These are phyloP conservation scores for Plestiodon gilberti DNA, from an alignment of 2,113 vertebrate species.

Conservation along the genomic window DNA sequence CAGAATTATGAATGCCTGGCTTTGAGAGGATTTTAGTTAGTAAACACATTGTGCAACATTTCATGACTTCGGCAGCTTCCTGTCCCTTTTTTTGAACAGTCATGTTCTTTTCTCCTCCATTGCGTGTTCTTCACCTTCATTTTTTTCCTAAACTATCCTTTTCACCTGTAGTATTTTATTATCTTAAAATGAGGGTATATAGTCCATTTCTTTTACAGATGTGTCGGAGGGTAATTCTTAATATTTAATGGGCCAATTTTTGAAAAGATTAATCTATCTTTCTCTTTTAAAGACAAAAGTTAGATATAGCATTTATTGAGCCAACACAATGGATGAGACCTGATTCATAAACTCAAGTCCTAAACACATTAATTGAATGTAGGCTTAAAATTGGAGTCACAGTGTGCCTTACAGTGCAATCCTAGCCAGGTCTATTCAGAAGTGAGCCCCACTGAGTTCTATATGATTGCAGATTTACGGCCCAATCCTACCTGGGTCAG, in stretches of 20 bases:
- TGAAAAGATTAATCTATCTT: background rate
- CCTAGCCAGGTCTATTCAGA: too few species aligned
- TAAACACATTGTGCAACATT: background rate
- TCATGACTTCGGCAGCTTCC: background rate
- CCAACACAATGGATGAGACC: background rate
- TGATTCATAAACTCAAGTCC: background rate
- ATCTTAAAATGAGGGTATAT: constrained; percentile 2
- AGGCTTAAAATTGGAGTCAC: background rate
- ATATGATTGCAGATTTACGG: too few species aligned
- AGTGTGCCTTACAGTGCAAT: background rate
- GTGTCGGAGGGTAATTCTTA: background rate
- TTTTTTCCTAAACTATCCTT: background rate
- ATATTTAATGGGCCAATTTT: constrained; percentile 18
- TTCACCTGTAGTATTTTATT: background rate
- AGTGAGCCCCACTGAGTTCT: too few species aligned
- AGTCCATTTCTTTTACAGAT: constrained; percentile 10
- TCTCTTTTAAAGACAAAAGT: constrained; percentile 1
- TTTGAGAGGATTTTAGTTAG: constrained; percentile 6
- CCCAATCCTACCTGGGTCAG: too few species aligned
- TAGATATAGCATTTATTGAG: background rate
- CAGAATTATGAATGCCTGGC: background rate
- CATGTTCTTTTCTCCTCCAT: background rate
- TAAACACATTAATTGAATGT: background rate
- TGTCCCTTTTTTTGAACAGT: background rate
- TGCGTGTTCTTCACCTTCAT: background rate